Conservation (phyloP, 2,888 invertebrate species). For the Drosophila mulleri region DNA sequence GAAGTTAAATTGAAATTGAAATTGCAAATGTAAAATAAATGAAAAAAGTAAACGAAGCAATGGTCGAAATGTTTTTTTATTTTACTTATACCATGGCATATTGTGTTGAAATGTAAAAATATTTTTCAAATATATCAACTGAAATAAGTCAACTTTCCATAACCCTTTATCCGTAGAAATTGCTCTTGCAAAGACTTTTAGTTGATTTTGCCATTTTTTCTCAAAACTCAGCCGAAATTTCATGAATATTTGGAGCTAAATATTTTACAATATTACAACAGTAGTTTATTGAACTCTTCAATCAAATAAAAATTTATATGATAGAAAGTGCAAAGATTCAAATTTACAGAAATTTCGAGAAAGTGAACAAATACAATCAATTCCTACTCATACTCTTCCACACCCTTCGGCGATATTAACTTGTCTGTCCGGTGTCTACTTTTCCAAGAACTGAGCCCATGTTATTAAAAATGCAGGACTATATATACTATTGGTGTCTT, state of each 20-base stretch:
- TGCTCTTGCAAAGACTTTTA: neutral
- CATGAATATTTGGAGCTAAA: neutral
- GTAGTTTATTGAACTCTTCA: neutral
- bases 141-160: neutral
- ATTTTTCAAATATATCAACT: neutral
- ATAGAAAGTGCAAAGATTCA: neutral
- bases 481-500: neutral
- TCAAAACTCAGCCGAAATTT: neutral
- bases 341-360: neutral
- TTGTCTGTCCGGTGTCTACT: neutral
- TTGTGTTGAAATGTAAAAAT: neutral
- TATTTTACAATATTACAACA: neutral
- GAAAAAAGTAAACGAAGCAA: neutral
- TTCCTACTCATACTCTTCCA: neutral
- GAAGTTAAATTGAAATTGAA: conserved; percentile 1
- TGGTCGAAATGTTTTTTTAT: neutral
- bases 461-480: conserved; percentile 1
- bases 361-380: neutral
- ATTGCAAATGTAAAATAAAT: neutral
- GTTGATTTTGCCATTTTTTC: neutral
- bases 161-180: neutral
- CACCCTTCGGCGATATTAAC: neutral
- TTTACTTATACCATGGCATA: neutral
- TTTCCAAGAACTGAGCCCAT: neutral
- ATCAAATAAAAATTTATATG: neutral